Evolutionary conservation across 1,140 invertebrate species (phyloP).

Genomic region (Musca domestica): DNA sequence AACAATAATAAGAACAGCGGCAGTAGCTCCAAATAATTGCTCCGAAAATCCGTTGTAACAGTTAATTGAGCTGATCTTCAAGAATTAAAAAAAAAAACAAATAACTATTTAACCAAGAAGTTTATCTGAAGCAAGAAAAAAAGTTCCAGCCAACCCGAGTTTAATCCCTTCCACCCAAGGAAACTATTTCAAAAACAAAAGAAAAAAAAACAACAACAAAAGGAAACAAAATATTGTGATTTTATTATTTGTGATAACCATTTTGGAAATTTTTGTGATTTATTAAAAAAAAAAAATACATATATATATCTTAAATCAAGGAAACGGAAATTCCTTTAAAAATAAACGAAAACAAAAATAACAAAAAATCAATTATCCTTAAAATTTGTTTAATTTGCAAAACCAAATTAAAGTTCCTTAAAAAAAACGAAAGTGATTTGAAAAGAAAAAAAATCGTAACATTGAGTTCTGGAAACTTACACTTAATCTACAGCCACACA

Average conservation of each 20-base stretch:
- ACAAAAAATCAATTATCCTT: background rate
- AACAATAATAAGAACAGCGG: constrained; percentile 5
- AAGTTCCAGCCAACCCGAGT: no score
- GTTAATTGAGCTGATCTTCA: background rate
- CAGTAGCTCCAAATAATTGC: background rate
- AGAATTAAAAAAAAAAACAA: constrained; percentile 7
- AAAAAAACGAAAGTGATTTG: background rate
- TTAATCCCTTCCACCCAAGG: no score
- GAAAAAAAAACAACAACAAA: no score
- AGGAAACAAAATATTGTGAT: constrained; percentile 2
- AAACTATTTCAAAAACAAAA: no score
- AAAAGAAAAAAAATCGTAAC: background rate
- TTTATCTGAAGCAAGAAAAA: no score
- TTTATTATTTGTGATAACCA: background rate
- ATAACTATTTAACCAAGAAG: background rate
- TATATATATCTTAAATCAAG: no score
- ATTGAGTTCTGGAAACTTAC: background rate
- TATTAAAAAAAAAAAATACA: constrained; percentile 2
- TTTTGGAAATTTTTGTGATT: constrained; percentile 9
- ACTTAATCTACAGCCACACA: no score
- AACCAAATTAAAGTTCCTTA: constrained; percentile 15
- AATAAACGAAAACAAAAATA: background rate
- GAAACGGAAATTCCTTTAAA: no score
- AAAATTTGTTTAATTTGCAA: background rate
- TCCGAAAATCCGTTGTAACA: background rate